Conservation (phyloP, 2,888 invertebrate species). For the Nudaria mundana region DNA sequence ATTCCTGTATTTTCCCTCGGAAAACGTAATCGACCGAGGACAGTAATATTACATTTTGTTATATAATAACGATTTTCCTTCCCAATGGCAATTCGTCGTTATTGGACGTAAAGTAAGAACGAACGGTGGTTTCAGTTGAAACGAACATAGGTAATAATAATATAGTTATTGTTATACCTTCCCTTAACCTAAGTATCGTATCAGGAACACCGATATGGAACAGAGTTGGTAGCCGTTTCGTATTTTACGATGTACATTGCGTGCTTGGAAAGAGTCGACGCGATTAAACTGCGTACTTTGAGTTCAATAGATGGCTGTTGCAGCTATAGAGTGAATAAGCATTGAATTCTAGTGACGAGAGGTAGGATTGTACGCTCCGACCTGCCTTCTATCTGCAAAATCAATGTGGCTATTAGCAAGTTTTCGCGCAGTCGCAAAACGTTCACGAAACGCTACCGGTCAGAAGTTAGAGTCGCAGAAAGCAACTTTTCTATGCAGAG, state of each 20-base stretch:
- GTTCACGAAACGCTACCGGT: conserved; percentile 61
- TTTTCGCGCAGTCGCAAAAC: conserved; percentile 80
- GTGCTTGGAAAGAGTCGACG: conserved; percentile 26
- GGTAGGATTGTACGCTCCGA: conserved; percentile 73
- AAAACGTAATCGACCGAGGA: conserved; percentile 58
- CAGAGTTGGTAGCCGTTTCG: conserved; percentile 26
- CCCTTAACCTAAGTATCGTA: conserved; percentile 50
- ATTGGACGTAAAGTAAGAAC: conserved; percentile 65
- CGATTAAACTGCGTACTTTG: conserved; percentile 23
- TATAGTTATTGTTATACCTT: conserved; percentile 72
- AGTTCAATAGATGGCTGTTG: conserved; percentile 41
- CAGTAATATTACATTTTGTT: conserved; percentile 61
- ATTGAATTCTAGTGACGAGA: conserved; percentile 45
- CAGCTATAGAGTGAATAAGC: conserved; percentile 36
- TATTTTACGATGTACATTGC: conserved; percentile 46
- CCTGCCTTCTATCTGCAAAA: conserved; percentile 81
- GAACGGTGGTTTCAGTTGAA: conserved; percentile 59
- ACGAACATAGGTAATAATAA: conserved; percentile 68
- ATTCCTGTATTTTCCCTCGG: conserved; percentile 55
- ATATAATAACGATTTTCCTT: conserved; percentile 67
- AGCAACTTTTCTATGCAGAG: conserved; percentile 46
- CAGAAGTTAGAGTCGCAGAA: conserved; percentile 51
- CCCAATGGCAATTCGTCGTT: conserved; percentile 65
- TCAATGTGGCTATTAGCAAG: conserved; percentile 81
- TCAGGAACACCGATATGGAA: conserved; percentile 28